Evolutionary conservation across 2,797 vertebrate species (phyloP), one percentile per base, ranked within the genome.

Genomic region (Rhinogobio ventralis): DNA sequence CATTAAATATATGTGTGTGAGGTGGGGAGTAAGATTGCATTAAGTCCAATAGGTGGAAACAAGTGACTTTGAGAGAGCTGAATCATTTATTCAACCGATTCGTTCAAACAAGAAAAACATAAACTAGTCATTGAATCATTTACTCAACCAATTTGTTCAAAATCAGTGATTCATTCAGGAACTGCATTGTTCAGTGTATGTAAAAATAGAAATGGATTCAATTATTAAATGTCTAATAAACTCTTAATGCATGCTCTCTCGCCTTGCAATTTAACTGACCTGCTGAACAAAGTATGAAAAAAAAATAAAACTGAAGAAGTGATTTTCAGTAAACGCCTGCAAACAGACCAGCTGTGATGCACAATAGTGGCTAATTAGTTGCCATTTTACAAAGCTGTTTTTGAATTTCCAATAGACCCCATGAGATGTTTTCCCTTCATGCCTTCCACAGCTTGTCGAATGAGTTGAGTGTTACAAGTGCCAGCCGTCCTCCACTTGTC

Each of bases 351-450:
- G 93, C 93, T 95, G 93, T 87, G 73, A 85, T 89, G 90, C 90
- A 89, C 91, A 92, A 94, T 89, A 93, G 90, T 94, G 91, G 87
- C 92, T 93, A 93, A 96, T 96, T 94, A 95, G 94, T 94, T 92
- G 93, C 92, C 92, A 95, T 94, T 95, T 93, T 91, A 93, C 89
- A 92, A 93, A 95, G 92, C 90, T 92, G 91, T 94, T 94, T 95
- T 94, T 94, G 91, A 93, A 93, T 94, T 94, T 94, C 91, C 96
- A 93, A 95, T 93, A 90, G 89, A 87, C 92, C 91, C 93, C 94
- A 90, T 66, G 90, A 92, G 93, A 91, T 86, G 83, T 86, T 90
- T 92, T 88, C 88, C 91, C 88, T 91, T 90, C 91, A 91, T 88
- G 89, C 90, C 92, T 92, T 92, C 89, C 91, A 69, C 89, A 87